Evolutionary conservation across 2,888 invertebrate species (phyloP), one percentile per base, ranked within the genome.

Genomic region (Campopleginae sp.): DNA sequence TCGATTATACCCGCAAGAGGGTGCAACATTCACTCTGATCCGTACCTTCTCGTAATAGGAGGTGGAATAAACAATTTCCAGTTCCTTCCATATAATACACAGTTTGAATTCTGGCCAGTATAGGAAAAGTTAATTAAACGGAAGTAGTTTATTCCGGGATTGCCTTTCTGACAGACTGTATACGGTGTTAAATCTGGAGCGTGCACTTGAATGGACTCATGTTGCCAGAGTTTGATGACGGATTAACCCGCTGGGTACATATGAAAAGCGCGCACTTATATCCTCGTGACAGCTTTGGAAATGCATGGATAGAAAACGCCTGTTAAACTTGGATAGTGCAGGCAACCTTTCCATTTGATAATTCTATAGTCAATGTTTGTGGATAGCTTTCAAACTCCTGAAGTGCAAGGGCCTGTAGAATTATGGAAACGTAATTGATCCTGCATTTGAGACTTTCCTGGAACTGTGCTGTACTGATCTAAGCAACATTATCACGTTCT

Each of bases 361-460:
- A 42, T 42, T 66, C 5, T 23, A 19, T 19, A 23, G 42, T 51
- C 19, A 33, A n/a, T 14, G 14, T 5, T 17, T 72, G 23, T 14
- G 8, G 0, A 58, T 17, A 42, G 17, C 42, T 42, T 38, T 4
- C 2, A 12, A 38, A 38, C 27, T 7, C 19, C 33, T 19, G 19
- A 42, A 27, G 0, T 27, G 27, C 48, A n/a, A 17, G 5, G n/a
- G 19, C 33, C n/a, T n/a, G 27, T 48, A n/a, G 33, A 48, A 70
- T 51, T 51, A 51, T 70, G 46, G 10, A 51, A 46, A 72, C 19
- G n/a, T n/a, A 17, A 42, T 75, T 27, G 46, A 63, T 63, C 27
- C 46, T 12, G 12, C n/a, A 75, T 63, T 65, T 7, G 10, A 51
- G 51, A 51, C 12, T 54, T 23, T 10, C 5, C n/a, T 2, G 6